Conservation (phyloP, 2,797 vertebrate species). For the Ispidina lecontei region DNA sequence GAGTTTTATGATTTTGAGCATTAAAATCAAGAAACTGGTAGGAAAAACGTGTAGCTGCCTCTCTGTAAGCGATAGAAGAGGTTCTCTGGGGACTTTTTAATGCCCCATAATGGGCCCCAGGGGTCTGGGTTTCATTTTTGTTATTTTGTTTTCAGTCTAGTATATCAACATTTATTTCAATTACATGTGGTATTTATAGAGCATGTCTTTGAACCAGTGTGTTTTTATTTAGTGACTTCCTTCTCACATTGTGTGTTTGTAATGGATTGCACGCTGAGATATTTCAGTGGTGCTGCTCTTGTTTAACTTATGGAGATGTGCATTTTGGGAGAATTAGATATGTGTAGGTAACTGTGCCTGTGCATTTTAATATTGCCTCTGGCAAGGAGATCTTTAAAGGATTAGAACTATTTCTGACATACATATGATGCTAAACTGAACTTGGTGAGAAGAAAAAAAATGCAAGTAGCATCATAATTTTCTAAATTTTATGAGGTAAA, state of each 20-base stretch:
- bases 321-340: background rate
- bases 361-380: background rate
- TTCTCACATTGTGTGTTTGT: background rate
- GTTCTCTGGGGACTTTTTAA: background rate
- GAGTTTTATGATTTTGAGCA: background rate
- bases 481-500: background rate
- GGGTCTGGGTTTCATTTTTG: background rate
- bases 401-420: background rate
- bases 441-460: background rate
- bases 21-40: background rate
- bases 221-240: background rate
- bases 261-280: background rate
- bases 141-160: background rate
- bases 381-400: background rate
- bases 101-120: rapidly evolving
- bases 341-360: background rate
- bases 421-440: background rate
- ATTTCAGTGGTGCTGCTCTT: background rate
- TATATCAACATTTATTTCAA: background rate
- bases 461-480: background rate
- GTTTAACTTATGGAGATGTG: background rate
- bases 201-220: background rate
- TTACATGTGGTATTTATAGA: background rate
- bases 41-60: background rate
- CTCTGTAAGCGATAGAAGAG: background rate